A percentile compares a stretch with the other conserved stretches of the same genome.
These are phyloP conservation scores for Glareola pratincola DNA, from an alignment of 2,113 vertebrate species.

Conservation along the genomic window DNA sequence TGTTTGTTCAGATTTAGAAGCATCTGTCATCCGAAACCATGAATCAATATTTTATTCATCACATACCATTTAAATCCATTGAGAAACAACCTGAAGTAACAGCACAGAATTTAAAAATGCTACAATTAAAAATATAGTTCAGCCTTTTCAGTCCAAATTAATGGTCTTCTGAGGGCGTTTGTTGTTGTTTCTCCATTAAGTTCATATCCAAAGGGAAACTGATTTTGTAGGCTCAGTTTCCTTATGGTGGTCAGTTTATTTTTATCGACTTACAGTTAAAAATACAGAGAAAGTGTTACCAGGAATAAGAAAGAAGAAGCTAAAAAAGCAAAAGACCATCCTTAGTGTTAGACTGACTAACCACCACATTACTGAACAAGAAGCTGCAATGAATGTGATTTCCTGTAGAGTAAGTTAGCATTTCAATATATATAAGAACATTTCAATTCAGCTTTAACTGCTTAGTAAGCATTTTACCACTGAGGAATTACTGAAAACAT, in stretches of 20 bases:
- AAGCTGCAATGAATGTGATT: neutral
- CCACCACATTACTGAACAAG: neutral
- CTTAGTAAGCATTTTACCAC: neutral
- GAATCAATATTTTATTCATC: slow-evolving; percentile 40
- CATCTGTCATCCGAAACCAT: neutral
- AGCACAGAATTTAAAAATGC: neutral
- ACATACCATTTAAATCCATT: neutral
- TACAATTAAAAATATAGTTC: neutral
- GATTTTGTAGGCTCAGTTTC: neutral
- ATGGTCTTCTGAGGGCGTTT: neutral
- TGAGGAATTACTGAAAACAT: neutral
- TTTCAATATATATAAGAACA: neutral
- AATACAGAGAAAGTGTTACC: neutral
- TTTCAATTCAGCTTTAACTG: neutral
- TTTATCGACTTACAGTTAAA: neutral
- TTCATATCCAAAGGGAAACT: neutral
- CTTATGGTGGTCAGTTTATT: neutral
- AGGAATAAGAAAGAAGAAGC: neutral
- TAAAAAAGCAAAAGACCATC: neutral
- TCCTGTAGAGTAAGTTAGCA: neutral
- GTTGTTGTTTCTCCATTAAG: neutral
- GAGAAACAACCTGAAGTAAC: neutral
- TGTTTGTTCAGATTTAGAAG: slow-evolving; percentile 15
- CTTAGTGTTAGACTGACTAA: neutral
- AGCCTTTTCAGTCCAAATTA: neutral